These are phyloP conservation scores for Diachrysia chrysitis DNA, from an alignment of 2,888 invertebrate species.

Conservation along the genomic window DNA sequence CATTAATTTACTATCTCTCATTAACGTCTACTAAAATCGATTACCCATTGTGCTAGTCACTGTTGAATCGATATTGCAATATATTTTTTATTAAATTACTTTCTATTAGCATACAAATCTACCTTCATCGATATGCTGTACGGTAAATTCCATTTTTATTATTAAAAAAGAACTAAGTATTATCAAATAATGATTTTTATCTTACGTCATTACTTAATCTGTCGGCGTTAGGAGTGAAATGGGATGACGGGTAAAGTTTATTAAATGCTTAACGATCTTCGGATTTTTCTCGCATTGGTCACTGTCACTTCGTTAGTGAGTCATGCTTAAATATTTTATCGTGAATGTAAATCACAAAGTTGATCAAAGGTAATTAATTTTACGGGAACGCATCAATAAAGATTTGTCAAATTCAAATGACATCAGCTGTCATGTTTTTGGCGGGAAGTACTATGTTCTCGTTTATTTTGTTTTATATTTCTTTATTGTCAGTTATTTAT, in stretches of 20 bases:
- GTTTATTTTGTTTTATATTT: not conserved
- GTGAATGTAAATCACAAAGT: conserved; percentile 37
- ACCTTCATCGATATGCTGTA: conserved; percentile 8
- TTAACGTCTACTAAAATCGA: not conserved
- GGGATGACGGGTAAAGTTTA: conserved; percentile 32
- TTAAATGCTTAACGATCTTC: conserved; percentile 48
- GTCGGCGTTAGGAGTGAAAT: conserved; percentile 39
- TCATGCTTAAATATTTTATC: conserved; percentile 53
- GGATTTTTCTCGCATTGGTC: conserved; percentile 46
- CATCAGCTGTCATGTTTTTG: conserved; percentile 38
- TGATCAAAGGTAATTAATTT: conserved; percentile 48
- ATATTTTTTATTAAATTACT: conserved; percentile 20
- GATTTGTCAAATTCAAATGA: conserved; percentile 47
- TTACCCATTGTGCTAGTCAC: conserved; percentile 16
- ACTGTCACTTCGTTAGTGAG: conserved; percentile 50
- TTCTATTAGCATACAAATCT: conserved; percentile 20
- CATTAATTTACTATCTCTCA: conserved; percentile 7
- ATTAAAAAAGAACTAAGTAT: conserved; percentile 3
- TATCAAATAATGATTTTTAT: conserved; percentile 38
- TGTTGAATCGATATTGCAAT: conserved; percentile 14
- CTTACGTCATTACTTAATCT: conserved; percentile 43
- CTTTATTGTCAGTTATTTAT: not conserved
- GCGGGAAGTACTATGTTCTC: conserved; percentile 27
- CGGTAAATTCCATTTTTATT: conserved; percentile 24
- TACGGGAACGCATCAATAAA: conserved; percentile 43